phyloP scores from a whole-genome alignment of 2,888 invertebrate genomes.

The Notodonta ziczac region DNA sequence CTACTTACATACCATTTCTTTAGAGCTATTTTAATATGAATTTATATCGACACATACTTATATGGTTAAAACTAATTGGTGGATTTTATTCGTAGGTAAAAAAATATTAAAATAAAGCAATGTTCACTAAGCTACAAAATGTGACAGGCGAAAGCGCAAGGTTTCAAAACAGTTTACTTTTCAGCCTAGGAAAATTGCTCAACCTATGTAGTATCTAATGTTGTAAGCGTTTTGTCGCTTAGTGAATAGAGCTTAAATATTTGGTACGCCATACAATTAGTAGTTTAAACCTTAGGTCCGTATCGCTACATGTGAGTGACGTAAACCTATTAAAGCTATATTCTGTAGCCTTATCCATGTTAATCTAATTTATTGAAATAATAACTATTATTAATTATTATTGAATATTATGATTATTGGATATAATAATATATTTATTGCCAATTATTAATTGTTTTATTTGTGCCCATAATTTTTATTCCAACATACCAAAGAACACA shows the following conservation, averaged over 20 bases:
- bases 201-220: background rate
- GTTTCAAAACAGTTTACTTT: background rate
- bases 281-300: conserved; percentile 38
- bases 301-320: conserved; percentile 63
- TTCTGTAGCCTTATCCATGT: conserved; percentile 77
- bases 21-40: conserved; percentile 6
- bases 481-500: conserved; percentile 43
- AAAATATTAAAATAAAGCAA: background rate
- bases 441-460: conserved; percentile 42
- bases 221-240: background rate
- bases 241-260: conserved; percentile 3
- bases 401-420: conserved; percentile 68
- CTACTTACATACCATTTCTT: background rate
- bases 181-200: background rate
- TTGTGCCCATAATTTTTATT: conserved; percentile 11
- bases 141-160: background rate
- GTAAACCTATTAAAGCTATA: conserved; percentile 65
- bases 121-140: background rate
- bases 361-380: conserved; percentile 63
- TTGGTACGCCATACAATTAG: conserved; percentile 8
- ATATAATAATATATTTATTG: conserved; percentile 81
- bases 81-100: conserved; percentile 6
- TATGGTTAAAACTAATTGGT: background rate
- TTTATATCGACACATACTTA: conserved; percentile 1
- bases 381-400: conserved; percentile 47